These are phyloP conservation scores for Sebastes matsubarae DNA, from an alignment of 2,797 vertebrate genomes.

Conservation along the genomic window DNA sequence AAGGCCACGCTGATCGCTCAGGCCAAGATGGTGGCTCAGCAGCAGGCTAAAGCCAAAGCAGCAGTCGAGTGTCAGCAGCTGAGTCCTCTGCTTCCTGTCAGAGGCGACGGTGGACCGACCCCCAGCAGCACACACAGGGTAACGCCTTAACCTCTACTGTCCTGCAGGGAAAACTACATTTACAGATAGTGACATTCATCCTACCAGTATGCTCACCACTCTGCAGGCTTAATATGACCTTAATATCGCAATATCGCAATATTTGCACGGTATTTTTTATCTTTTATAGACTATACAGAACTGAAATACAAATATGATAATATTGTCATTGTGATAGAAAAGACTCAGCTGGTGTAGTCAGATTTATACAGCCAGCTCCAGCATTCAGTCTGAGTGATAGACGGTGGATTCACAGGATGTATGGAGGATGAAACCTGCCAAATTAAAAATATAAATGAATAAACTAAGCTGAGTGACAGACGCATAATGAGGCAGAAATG, in stretches of 20 bases:
- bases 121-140: conserved; percentile 48
- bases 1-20: conserved; percentile 75
- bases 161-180: background rate
- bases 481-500: too few species aligned
- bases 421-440: too few species aligned
- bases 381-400: background rate
- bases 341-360: background rate
- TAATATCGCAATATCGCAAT: background rate
- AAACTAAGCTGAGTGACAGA: too few species aligned
- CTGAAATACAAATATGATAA: background rate
- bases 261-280: too few species aligned
- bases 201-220: background rate
- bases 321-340: background rate
- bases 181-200: background rate
- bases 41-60: conserved; percentile 52
- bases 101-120: background rate
- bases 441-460: too few species aligned
- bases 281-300: background rate
- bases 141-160: background rate
- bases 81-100: conserved; percentile 10
- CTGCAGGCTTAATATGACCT: background rate
- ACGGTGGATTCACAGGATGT: too few species aligned
- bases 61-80: background rate
- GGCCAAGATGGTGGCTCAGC: conserved; percentile 70
- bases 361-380: background rate